Evolutionary conservation across 2,797 vertebrate genomes (phyloP).

Genomic region (Danio kyathit): DNA sequence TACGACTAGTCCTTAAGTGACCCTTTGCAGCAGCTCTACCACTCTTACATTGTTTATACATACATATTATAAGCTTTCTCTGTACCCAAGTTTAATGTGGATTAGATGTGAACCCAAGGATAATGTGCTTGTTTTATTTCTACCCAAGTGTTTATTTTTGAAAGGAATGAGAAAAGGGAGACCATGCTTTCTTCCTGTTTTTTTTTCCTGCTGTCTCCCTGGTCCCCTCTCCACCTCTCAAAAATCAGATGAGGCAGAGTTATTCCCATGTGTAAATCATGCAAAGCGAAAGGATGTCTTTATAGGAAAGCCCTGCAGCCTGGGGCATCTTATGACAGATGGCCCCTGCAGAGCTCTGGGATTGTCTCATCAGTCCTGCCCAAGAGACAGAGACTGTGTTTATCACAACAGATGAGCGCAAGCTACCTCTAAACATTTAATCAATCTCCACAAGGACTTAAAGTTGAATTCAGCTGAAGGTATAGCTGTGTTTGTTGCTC

Average conservation of each 20-base stretch:
- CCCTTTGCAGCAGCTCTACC: neutral
- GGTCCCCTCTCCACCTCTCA: conserved; percentile 10
- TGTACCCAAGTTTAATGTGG: neutral
- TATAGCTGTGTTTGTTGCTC: conserved; percentile 3
- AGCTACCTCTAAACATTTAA: conserved; percentile 53
- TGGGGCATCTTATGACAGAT: conserved; percentile 62
- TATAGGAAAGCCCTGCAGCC: conserved; percentile 54
- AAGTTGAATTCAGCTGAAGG: neutral
- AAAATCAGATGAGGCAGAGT: conserved; percentile 54
- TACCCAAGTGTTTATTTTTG: conserved; percentile 1
- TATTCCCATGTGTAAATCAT: conserved; percentile 47
- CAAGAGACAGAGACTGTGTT: conserved; percentile 58
- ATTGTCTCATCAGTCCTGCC: conserved; percentile 60
- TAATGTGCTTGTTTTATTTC: neutral
- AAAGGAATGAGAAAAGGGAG: neutral
- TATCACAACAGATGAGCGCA: conserved; percentile 56
- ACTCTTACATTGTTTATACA: conserved; percentile 5
- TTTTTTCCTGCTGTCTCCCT: conserved; percentile 21
- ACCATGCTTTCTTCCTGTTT: conserved; percentile 9
- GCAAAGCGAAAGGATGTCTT: conserved; percentile 47
- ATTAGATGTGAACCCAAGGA: neutral
- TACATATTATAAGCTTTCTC: neutral
- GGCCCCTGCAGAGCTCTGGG: conserved; percentile 57
- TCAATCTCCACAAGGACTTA: conserved; percentile 40
- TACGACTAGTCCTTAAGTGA: neutral